Percentiles rank a stretch among this genome's conserved stretches.
phyloP scores from a whole-genome alignment of 2,888 invertebrate species.

The Acronicta aceris region DNA sequence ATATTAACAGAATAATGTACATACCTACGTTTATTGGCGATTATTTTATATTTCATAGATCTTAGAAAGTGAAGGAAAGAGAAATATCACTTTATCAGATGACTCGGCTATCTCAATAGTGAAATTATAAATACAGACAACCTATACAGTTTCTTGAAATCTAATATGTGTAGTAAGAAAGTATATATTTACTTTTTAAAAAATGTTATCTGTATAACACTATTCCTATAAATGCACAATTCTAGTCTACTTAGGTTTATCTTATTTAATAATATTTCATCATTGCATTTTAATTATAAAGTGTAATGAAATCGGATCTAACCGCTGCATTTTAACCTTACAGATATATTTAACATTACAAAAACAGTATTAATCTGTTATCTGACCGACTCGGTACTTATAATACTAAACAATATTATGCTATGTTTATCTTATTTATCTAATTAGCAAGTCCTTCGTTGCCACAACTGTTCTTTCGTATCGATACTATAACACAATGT shows the following conservation, averaged over 20 bases:
- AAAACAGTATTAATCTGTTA: too few species aligned
- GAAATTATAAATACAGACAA: constrained; percentile 35
- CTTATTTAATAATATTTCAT: constrained; percentile 22
- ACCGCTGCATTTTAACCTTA: constrained; percentile 13
- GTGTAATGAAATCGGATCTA: constrained; percentile 1
- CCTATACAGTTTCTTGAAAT: constrained; percentile 49
- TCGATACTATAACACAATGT: not conserved
- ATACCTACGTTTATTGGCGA: too few species aligned
- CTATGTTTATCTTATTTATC: not conserved
- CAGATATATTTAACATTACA: constrained; percentile 9
- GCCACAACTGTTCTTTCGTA: not conserved
- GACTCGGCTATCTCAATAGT: constrained; percentile 42
- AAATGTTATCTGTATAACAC: constrained; percentile 7
- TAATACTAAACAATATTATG: too few species aligned
- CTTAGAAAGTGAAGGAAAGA: constrained; percentile 45
- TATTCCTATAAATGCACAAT: constrained; percentile 15
- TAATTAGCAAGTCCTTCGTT: not conserved
- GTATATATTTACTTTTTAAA: constrained; percentile 27
- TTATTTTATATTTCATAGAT: not conserved
- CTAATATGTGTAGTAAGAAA: constrained; percentile 46
- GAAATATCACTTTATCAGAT: constrained; percentile 44
- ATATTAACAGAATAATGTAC: too few species aligned
- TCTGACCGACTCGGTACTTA: not conserved
- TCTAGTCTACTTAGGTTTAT: constrained; percentile 21
- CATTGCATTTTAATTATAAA: constrained; percentile 24